Base-by-base conservation (phyloP, 2,888 invertebrate genomes). In the Blastobasis adustella region DNA sequence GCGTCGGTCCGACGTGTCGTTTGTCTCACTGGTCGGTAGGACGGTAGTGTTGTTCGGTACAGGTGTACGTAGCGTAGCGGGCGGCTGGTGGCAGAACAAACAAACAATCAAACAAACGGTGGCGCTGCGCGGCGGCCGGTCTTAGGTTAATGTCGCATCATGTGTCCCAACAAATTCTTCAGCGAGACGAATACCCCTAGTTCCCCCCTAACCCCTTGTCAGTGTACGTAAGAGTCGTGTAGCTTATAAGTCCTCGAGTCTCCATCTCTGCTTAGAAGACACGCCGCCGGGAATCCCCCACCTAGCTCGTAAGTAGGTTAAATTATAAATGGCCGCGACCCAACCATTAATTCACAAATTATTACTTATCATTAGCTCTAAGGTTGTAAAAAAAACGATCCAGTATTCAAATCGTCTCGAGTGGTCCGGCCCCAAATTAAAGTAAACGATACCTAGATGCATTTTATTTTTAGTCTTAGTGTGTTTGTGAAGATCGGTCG, bases 121-220 rank as follows among this genome's bases (percentile, higher is more conserved):
- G 67, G 63, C 64, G 67, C 61, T 54, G 61, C 62, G 54, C 58
- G 59, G 58, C 58, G 58, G 57, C 60, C 57, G 62, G 63, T 61
- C 60, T 73, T 84, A 86, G 85, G 76, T 81, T 86, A 83, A 81
- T 80, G 65, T 70, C 67, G 63, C 81, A 79, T 81, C 66, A 63
- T 83, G 77, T 85, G 85, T 83, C 66, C 71, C 73, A 83, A 84
- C 85, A 85, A 85, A 86, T 79, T 73, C 68, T 65, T 78, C 81
- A 82, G 87, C 86, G 87, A 83, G 86, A 82, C 74, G 67, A 65
- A 57, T n/a, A n/a, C n/a, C 60, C 55, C 59, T 60, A 59, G 57
- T 58, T 58, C 59, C 52, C 57, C 55, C 52, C 54, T 56, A 55
- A 55, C 58, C 50, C 47, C 55, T 52, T 51, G 56, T 58, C 49